Evolutionary conservation across 2,888 invertebrate genomes (phyloP).

Genomic region (Trypoxylon attenuatum): DNA sequence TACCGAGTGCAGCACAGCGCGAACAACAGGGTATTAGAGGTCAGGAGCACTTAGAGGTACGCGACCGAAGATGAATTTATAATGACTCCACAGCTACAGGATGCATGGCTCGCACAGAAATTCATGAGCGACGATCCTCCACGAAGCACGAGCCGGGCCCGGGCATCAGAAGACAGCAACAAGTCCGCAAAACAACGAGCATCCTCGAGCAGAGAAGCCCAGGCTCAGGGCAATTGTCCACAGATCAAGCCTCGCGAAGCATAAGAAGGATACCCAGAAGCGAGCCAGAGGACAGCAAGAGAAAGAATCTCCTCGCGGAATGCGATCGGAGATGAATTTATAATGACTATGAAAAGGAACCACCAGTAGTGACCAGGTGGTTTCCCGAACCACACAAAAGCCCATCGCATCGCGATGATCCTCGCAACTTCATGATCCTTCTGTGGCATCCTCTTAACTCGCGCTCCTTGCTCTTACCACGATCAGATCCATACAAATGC

Average conservation of each 20-base stretch:
- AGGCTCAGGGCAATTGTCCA: constrained; percentile 1
- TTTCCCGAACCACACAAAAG: constrained; percentile 12
- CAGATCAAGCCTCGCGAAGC: no score
- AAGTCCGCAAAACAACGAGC: not conserved
- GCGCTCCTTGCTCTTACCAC: constrained; percentile 17
- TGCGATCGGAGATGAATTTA: constrained; percentile 47
- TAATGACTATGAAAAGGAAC: constrained; percentile 27
- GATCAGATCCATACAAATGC: constrained; percentile 68
- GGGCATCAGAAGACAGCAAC: constrained; percentile 19
- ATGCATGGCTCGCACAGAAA: constrained; percentile 37
- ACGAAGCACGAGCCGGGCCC: not conserved
- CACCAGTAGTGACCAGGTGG: constrained; percentile 3
- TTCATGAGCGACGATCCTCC: constrained; percentile 22
- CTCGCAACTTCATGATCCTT: constrained; percentile 29
- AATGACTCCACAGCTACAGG: constrained; percentile 34
- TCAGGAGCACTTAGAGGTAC: constrained; percentile 34
- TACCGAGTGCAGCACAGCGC: constrained; percentile 18
- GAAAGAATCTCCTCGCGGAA: not conserved
- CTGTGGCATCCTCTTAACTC: constrained; percentile 38
- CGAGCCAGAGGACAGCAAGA: not conserved
- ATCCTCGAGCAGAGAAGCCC: not conserved
- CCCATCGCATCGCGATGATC: constrained; percentile 46
- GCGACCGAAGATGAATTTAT: constrained; percentile 47
- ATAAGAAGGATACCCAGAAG: not conserved
- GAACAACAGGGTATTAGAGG: constrained; percentile 33